Base-by-base conservation (phyloP, 2,888 invertebrate species). In the Polydrusus cervinus region DNA sequence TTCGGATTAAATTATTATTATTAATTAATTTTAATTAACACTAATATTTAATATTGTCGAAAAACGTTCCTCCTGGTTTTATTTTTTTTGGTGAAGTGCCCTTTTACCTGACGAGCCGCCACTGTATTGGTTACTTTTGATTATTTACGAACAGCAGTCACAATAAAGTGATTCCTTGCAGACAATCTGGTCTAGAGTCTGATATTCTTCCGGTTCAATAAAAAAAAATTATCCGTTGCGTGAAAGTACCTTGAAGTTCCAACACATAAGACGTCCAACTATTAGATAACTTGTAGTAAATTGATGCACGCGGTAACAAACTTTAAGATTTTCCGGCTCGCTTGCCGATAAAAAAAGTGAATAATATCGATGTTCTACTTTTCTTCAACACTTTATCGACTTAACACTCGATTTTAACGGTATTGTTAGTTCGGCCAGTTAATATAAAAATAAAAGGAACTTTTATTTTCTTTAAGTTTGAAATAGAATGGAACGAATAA, bases 401-500 rank as follows among this genome's bases (percentile, higher is more conserved):
- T 53, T 53, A 1, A 25, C 10, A 20, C 13, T 51, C 53, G 25
- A 8, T 20, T 13, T 8, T 53, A 53, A 53, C 53, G 53, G 53
- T 53, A 25, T 53, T 20, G 2, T 51, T 51, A 20, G 18, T 53
- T 25, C 53, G 25, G 25, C 25, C 11, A 53, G 9, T 10, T 34
- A 34, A 1, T 9, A 34, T 34, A 34, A 34, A 34, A 53, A 13
- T 25, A 11, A 11, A 25, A 20, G 13, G 25, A 53, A 53, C 53
- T 53, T 53, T 53, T 53, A 53, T 25, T 53, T 53, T 53, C 53
- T 25, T 53, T 53, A 13, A 2, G 53, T 25, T 25, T 25, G 25
- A 53, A 53, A 53, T 53, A 53, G 53, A 53, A 8, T 53, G 25
- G 25, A 25, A 53, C 25, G 51, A 51, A 18, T 34, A 34, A 34